Percentiles rank a stretch among this genome's conserved stretches.
Conservation (phyloP, 2,797 vertebrate genomes). For the Luscinia megarhynchos region DNA sequence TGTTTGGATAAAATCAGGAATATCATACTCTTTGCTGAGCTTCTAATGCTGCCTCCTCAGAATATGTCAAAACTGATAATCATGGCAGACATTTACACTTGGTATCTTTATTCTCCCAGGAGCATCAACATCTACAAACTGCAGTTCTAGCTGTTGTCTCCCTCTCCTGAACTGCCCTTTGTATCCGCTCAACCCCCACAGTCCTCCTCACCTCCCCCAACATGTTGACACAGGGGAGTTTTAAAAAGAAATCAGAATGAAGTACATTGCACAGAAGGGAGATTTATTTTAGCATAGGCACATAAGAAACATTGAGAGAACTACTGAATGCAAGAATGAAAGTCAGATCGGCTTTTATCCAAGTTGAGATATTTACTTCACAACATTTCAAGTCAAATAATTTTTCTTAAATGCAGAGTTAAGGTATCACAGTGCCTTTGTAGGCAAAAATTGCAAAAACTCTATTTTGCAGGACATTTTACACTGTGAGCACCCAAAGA, state of each 20-base stretch:
- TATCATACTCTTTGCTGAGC: constrained; percentile 21
- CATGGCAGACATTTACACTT: constrained; percentile 46
- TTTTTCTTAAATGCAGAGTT: background rate
- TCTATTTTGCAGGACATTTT: background rate
- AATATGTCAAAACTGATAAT: constrained; percentile 39
- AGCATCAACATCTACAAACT: constrained; percentile 16
- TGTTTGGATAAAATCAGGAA: background rate
- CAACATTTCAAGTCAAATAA: background rate
- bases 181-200: constrained; percentile 18
- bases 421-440: background rate
- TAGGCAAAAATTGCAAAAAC: background rate
- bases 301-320: background rate
- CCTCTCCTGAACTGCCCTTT: constrained; percentile 57
- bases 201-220: constrained; percentile 62
- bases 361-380: background rate
- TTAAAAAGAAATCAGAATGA: constrained; percentile 58
- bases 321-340: constrained; percentile 9
- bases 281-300: constrained; percentile 55
- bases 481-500: background rate
- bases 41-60: constrained; percentile 59
- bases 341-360: constrained; percentile 5
- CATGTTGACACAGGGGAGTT: constrained; percentile 37
- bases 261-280: constrained; percentile 52
- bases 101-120: constrained; percentile 28
- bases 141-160: constrained; percentile 20